These are phyloP conservation scores for Entelurus aequoreus DNA, from an alignment of 2,113 vertebrate genomes.

Conservation along the genomic window DNA sequence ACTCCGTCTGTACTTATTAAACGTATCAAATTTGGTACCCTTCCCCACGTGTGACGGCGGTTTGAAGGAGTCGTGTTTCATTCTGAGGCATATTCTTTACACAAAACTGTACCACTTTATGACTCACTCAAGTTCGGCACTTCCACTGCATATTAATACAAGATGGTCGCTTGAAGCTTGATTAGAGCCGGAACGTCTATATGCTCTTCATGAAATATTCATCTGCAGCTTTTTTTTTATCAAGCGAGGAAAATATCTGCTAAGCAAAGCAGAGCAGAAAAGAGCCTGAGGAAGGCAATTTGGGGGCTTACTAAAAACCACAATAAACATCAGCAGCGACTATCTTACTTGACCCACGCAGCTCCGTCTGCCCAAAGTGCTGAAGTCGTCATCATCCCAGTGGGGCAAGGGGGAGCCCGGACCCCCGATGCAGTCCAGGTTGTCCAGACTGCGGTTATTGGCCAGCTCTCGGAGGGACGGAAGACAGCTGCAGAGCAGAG, in stretches of 20 bases:
- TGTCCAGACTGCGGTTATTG: constrained; percentile 86
- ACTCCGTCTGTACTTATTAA: too few relatives aligned
- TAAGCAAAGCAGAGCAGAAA: constrained; percentile 12
- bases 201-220: constrained; percentile 8
- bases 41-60: too few relatives aligned
- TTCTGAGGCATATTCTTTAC: too few relatives aligned
- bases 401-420: constrained; percentile 80
- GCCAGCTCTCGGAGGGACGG: constrained; percentile 73
- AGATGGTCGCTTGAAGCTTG: constrained; percentile 16
- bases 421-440: constrained; percentile 86
- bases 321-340: background rate
- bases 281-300: background rate
- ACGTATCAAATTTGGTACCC: too few relatives aligned
- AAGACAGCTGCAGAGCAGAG: constrained; percentile 68
- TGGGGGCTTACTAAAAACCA: constrained; percentile 1
- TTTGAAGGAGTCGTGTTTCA: too few relatives aligned
- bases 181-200: constrained; percentile 18
- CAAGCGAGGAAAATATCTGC: constrained; percentile 13
- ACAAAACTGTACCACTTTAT: too few relatives aligned
- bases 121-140: too few relatives aligned
- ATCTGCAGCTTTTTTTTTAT: constrained; percentile 7
- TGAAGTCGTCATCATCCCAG: constrained; percentile 97
- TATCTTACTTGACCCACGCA: constrained; percentile 86
- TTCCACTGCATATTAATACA: background rate
- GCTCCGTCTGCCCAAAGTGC: constrained; percentile 75